A percentile compares a stretch with the other conserved stretches of the same genome.
These are phyloP conservation scores for Trissolcus brochymenae DNA, from an alignment of 2,888 invertebrate species.

Conservation along the genomic window DNA sequence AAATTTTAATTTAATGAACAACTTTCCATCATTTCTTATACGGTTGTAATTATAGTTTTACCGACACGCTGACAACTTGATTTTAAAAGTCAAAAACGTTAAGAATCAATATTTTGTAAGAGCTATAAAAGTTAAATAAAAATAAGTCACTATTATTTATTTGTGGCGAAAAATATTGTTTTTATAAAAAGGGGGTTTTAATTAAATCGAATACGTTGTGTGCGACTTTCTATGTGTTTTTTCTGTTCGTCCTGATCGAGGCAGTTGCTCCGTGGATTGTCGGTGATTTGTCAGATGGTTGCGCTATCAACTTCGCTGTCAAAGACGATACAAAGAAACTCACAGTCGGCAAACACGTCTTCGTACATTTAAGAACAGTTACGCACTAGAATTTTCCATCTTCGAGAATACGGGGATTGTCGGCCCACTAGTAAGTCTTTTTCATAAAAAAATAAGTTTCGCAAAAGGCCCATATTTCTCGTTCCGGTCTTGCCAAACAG, in stretches of 20 bases:
- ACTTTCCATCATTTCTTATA: conserved; percentile 15
- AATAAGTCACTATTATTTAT: background rate
- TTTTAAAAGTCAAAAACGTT: conserved; percentile 1
- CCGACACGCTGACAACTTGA: conserved; percentile 6
- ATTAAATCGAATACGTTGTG: no score
- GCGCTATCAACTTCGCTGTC: conserved; percentile 11
- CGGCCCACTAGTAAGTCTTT: no score
- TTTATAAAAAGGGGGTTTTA: no score
- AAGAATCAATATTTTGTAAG: background rate
- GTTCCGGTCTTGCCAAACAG: no score
- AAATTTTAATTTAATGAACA: conserved; percentile 8
- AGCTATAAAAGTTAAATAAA: background rate
- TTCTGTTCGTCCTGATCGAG: background rate
- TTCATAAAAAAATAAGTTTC: no score
- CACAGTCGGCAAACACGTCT: conserved; percentile 9
- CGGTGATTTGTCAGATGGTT: conserved; percentile 15
- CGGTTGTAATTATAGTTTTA: conserved; percentile 7
- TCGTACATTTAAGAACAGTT: conserved; percentile 22
- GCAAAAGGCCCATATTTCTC: no score
- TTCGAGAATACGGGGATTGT: no score
- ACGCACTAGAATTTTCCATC: background rate
- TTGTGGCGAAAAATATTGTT: background rate
- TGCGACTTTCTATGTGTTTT: background rate
- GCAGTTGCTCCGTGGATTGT: no score
- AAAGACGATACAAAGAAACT: conserved; percentile 22